A percentile compares a stretch with the other conserved stretches of the same genome.
phyloP scores from a whole-genome alignment of 2,888 invertebrate genomes.

The Drosophila suboccidentalis region DNA sequence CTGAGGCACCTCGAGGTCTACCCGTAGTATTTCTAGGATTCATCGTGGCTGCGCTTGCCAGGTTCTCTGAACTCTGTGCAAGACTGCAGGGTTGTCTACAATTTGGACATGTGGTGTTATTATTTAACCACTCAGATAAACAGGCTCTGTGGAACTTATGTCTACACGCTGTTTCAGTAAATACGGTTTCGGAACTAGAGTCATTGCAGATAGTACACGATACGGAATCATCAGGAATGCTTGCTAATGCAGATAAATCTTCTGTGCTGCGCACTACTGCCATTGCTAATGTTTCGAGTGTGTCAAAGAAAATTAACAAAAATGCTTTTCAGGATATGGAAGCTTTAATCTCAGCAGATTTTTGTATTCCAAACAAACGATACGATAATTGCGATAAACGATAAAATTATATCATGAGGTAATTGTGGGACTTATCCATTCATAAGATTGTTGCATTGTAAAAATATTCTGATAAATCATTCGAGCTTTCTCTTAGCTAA shows the following conservation, averaged over 20 bases:
- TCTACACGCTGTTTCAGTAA: too few species aligned
- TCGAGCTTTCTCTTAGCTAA: too few species aligned
- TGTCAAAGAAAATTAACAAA: background rate
- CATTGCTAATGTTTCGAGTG: too few species aligned
- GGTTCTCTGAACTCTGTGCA: background rate
- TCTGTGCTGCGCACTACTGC: too few species aligned
- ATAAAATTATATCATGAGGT: background rate
- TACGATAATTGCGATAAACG: background rate
- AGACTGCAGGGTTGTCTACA: background rate
- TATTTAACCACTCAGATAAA: background rate
- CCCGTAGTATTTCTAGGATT: background rate
- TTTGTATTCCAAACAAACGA: background rate
- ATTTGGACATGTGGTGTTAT: conserved; percentile 1
- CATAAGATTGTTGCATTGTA: background rate
- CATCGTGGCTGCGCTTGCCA: background rate
- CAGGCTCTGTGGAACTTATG: too few species aligned
- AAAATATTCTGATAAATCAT: background rate
- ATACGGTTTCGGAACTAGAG: background rate
- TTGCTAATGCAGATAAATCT: background rate
- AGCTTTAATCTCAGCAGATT: background rate
- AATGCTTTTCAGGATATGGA: background rate
- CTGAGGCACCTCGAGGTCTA: background rate
- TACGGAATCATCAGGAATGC: background rate
- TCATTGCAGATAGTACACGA: too few species aligned
- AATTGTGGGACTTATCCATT: background rate